These are phyloP conservation scores for Leptinotarsa tumamoca DNA, from an alignment of 2,888 invertebrate genomes.

Conservation along the genomic window DNA sequence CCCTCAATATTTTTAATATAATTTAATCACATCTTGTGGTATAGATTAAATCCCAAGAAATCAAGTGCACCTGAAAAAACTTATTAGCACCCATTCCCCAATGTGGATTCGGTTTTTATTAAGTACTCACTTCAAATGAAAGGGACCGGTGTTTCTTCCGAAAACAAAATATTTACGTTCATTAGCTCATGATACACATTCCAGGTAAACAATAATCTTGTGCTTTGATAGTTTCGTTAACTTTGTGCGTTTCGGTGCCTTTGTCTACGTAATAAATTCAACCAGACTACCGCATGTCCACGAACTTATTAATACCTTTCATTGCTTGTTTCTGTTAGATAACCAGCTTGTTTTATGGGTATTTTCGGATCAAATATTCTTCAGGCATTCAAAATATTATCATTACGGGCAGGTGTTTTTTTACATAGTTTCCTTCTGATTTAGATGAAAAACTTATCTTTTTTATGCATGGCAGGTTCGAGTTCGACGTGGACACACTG, in stretches of 20 bases:
- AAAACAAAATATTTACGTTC: constrained; percentile 15
- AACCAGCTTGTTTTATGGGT: background rate
- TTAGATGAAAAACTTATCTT: background rate
- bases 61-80: background rate
- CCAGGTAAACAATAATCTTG: constrained; percentile 27
- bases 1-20: too few species aligned
- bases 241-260: constrained; percentile 16
- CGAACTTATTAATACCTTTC: background rate
- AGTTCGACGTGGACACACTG: background rate
- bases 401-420: constrained; percentile 20
- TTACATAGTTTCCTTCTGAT: background rate
- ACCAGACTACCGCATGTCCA: background rate
- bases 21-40: too few species aligned
- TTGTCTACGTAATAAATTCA: constrained; percentile 16
- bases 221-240: constrained; percentile 24
- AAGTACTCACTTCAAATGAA: background rate
- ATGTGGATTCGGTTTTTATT: constrained; percentile 10
- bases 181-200: constrained; percentile 3
- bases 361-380: background rate
- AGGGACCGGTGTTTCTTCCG: background rate
- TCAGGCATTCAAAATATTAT: constrained; percentile 29
- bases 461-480: background rate
- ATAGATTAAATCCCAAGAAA: background rate
- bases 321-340: constrained; percentile 7
- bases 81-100: background rate